Evolutionary conservation across 92 coral and sea anemone species (phyloP).

Genomic region (Epizoanthus fatuus): DNA sequence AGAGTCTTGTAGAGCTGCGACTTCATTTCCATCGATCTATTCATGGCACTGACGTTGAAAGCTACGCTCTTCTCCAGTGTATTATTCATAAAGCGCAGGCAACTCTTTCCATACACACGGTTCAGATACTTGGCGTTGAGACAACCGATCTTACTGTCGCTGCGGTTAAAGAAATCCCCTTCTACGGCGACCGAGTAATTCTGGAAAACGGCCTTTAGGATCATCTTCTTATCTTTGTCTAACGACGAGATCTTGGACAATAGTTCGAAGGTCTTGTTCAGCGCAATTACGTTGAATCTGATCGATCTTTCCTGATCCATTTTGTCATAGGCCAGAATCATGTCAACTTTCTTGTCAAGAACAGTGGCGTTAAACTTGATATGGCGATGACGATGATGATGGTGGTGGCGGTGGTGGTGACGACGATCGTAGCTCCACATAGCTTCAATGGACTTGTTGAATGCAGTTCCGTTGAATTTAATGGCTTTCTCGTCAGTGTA

Average conservation of each 20-base stretch:
- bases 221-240: conserved; percentile 66
- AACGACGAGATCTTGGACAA: conserved; percentile 63
- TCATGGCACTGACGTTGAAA: conserved; percentile 72
- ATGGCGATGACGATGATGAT: conserved; percentile 27
- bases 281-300: conserved; percentile 49
- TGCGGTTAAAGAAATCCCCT: conserved; percentile 69
- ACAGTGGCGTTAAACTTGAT: conserved; percentile 52
- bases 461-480: conserved; percentile 74
- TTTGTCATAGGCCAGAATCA: conserved; percentile 28
- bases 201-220: conserved; percentile 81
- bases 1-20: conserved; percentile 61
- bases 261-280: conserved; percentile 74
- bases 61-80: conserved; percentile 73
- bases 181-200: conserved; percentile 76
- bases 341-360: conserved; percentile 41
- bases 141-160: conserved; percentile 70
- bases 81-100: conserved; percentile 74
- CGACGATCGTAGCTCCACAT: conserved; percentile 50
- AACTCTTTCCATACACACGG: conserved; percentile 75
- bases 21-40: conserved; percentile 80
- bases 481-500: conserved; percentile 71
- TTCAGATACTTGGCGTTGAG: conserved; percentile 71
- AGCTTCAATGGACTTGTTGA: conserved; percentile 63
- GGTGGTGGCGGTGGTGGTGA: neutral
- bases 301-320: conserved; percentile 26